Evolutionary conservation across 1,140 invertebrate genomes (phyloP).

Genomic region (Cydia fagiglandana): DNA sequence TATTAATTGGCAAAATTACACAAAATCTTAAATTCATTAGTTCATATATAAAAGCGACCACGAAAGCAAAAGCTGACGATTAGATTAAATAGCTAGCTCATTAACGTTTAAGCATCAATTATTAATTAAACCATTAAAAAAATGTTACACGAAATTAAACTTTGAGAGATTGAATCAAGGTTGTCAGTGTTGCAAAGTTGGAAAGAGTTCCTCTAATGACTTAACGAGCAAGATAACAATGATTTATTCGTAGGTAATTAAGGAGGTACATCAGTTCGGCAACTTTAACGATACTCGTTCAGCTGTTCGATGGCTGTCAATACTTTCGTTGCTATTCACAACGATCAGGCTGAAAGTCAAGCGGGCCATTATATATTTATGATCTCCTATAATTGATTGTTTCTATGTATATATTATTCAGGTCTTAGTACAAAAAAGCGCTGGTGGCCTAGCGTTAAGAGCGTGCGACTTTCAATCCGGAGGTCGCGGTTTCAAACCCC

Average conservation of each 20-base stretch:
- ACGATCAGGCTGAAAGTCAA: background rate
- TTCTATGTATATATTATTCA: background rate
- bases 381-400: background rate
- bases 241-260: slow-evolving; percentile 53
- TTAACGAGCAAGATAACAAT: slow-evolving; percentile 49
- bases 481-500: no score
- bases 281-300: slow-evolving; percentile 18
- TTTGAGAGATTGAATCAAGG: slow-evolving; percentile 6
- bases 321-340: background rate
- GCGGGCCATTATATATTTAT: background rate
- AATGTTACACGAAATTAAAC: background rate
- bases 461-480: no score
- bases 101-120: slow-evolving; percentile 24
- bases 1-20: no score
- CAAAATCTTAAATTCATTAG: no score
- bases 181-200: slow-evolving; percentile 34
- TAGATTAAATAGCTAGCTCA: background rate
- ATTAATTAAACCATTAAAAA: slow-evolving; percentile 15
- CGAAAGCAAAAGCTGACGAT: background rate
- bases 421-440: no score
- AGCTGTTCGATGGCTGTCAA: background rate
- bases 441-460: no score
- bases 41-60: background rate
- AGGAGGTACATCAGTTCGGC: slow-evolving; percentile 30
- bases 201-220: slow-evolving; percentile 41